Evolutionary conservation across 2,113 vertebrate species (phyloP).

Genomic region (Balaenoptera acutorostrata): DNA sequence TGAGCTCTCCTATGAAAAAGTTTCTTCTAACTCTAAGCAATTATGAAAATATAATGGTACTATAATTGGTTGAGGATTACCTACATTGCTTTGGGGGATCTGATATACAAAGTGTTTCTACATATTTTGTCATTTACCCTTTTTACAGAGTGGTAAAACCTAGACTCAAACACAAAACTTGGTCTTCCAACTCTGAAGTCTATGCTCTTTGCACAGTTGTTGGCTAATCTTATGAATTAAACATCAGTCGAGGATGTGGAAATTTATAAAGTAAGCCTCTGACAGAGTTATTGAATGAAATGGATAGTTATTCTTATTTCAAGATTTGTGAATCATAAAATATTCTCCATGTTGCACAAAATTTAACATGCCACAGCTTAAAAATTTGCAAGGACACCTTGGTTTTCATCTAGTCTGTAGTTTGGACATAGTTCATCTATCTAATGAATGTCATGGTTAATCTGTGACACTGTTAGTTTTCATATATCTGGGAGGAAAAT

Average conservation of each 20-base stretch:
- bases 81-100: background rate
- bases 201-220: background rate
- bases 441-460: background rate
- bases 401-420: background rate
- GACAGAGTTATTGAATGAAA: background rate
- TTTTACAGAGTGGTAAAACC: background rate
- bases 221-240: background rate
- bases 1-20: background rate
- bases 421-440: background rate
- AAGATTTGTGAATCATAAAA: background rate
- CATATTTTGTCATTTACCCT: background rate
- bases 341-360: background rate
- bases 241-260: background rate
- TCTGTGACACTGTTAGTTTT: background rate
- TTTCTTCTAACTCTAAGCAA: background rate
- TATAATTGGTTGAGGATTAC: background rate
- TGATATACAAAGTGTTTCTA: background rate
- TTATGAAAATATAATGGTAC: background rate
- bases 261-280: background rate
- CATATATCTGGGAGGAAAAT: background rate
- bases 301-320: background rate
- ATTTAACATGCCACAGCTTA: background rate
- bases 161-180: background rate
- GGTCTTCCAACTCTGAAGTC: background rate
- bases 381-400: background rate